Percentiles rank a stretch among this genome's conserved stretches.
These are phyloP conservation scores for Corella eumyota DNA, from an alignment of 23 tunicate species.

Conservation along the genomic window DNA sequence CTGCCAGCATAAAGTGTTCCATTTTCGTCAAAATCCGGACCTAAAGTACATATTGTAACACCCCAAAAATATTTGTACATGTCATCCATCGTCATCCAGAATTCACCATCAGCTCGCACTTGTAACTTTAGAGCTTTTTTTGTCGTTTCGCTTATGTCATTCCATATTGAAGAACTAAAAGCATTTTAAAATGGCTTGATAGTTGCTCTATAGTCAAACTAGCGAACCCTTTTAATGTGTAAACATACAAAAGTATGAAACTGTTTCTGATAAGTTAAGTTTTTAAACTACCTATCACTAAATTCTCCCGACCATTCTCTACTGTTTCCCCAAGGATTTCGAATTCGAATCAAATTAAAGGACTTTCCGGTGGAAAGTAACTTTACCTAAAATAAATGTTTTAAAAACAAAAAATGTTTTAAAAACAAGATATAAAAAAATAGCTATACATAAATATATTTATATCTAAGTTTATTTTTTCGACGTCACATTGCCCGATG, in stretches of 20 bases:
- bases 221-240: too few relatives aligned
- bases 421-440: too few relatives aligned
- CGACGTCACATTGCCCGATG: too few relatives aligned
- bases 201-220: too few relatives aligned
- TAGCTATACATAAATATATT: too few relatives aligned
- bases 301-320: conserved; percentile 19
- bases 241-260: too few relatives aligned
- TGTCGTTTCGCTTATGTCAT: background rate
- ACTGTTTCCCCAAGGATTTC: conserved; percentile 28
- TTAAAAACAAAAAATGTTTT: background rate
- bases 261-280: too few relatives aligned
- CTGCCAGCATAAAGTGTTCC: conserved; percentile 2
- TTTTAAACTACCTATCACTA: conserved; percentile 16
- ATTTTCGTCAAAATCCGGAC: conserved; percentile 9
- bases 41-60: conserved; percentile 25
- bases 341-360: conserved; percentile 11
- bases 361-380: conserved; percentile 10
- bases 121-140: background rate
- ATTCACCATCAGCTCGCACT: conserved; percentile 23
- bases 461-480: too few relatives aligned
- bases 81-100: conserved; percentile 37
- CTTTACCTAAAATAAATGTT: conserved; percentile 5
- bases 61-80: conserved; percentile 1
- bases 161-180: conserved; percentile 9
- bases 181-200: too few relatives aligned